phyloP scores from a whole-genome alignment of 2,888 invertebrate species.

The Aphrophora alni region DNA sequence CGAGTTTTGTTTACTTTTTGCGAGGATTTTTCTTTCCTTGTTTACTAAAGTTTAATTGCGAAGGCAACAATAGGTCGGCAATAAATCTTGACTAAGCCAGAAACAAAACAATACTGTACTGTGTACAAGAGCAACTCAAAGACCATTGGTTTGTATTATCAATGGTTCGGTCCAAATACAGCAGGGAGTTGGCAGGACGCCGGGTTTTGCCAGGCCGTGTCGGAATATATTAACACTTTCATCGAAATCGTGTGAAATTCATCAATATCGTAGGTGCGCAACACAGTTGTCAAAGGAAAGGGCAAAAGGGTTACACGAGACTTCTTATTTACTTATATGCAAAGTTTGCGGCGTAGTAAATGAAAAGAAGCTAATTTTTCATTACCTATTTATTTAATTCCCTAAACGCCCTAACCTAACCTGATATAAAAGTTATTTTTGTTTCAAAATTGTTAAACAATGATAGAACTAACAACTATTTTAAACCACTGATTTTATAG shows the following conservation, averaged over 20 bases:
- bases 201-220: neutral
- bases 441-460: too few relatives aligned
- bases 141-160: neutral
- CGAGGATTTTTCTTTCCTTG: neutral
- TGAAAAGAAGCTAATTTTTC: too few relatives aligned
- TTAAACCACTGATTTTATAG: too few relatives aligned
- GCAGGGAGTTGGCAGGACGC: neutral
- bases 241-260: neutral
- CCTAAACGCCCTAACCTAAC: too few relatives aligned
- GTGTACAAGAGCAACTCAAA: neutral
- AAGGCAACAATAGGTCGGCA: neutral
- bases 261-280: neutral
- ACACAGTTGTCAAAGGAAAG: too few relatives aligned
- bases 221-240: neutral
- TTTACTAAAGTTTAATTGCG: neutral
- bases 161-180: constrained; percentile 2
- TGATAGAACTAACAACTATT: too few relatives aligned
- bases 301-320: too few relatives aligned
- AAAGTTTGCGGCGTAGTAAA: too few relatives aligned
- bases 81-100: neutral
- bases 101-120: neutral
- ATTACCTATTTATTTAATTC: too few relatives aligned
- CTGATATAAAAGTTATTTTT: too few relatives aligned
- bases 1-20: neutral
- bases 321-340: too few relatives aligned